Conservation (phyloP, 2,888 invertebrate species). For the Hesperia comma region DNA sequence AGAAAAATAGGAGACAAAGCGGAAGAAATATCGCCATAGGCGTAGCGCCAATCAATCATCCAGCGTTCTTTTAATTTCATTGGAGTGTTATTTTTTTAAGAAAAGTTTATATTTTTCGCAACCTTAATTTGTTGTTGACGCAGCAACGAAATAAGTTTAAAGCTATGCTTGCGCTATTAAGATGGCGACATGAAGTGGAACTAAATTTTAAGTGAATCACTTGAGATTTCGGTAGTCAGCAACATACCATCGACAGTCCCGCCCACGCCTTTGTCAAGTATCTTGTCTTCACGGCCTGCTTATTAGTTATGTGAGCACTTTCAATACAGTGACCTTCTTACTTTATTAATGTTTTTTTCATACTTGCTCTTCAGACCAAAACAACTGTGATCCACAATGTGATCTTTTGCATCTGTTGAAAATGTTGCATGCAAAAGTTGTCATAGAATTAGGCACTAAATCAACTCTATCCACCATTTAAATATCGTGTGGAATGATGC, state of each 20-base stretch:
- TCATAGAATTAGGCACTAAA: too few relatives aligned
- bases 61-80: not conserved
- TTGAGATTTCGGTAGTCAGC: conserved; percentile 1
- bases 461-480: too few relatives aligned
- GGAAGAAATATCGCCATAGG: not conserved
- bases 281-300: too few relatives aligned
- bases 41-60: conserved; percentile 3
- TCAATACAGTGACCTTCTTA: too few relatives aligned
- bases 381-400: too few relatives aligned
- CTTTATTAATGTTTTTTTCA: too few relatives aligned
- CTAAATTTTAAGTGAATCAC: conserved; percentile 5
- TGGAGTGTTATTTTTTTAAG: not conserved
- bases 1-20: not conserved
- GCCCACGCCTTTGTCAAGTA: not conserved
- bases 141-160: not conserved
- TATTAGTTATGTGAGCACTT: too few relatives aligned
- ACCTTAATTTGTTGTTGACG: not conserved
- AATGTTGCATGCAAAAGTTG: too few relatives aligned
- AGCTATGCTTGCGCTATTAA: not conserved
- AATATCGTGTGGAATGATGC: too few relatives aligned
- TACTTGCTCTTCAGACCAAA: too few relatives aligned
- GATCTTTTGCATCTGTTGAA: too few relatives aligned
- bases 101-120: not conserved
- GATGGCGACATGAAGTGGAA: not conserved
- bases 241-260: not conserved